Evolutionary conservation across 1,140 invertebrate species (phyloP).

Genomic region (Geopemphigus sp.): DNA sequence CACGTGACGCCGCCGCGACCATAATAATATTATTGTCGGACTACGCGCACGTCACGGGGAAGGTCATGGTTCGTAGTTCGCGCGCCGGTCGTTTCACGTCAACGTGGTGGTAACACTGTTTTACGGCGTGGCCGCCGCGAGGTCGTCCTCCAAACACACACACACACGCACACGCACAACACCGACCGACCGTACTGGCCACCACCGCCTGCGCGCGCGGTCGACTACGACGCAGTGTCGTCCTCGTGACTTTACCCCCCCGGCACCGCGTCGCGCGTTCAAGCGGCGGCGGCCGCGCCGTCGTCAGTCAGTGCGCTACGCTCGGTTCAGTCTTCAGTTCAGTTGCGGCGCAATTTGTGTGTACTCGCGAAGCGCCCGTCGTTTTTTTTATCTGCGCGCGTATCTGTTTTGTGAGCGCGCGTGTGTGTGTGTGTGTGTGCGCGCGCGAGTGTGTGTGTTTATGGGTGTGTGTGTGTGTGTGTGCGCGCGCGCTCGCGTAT

Average conservation of each 20-base stretch:
- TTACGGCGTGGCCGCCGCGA: background rate
- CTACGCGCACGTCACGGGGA: constrained; percentile 3
- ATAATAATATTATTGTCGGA: constrained; percentile 25
- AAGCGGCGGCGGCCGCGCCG: background rate
- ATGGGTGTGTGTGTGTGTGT: no score
- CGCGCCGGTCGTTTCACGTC: background rate
- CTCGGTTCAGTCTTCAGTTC: constrained; percentile 17
- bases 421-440: background rate
- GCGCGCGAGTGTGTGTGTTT: background rate
- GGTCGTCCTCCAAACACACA: constrained; percentile 32
- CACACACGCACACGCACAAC: no score
- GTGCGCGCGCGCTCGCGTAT: no score
- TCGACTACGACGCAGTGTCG: constrained; percentile 20
- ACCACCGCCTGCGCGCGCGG: background rate
- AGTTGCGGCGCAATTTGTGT: constrained; percentile 45
- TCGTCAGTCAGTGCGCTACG: background rate
- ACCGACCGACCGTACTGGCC: background rate
- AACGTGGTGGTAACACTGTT: constrained; percentile 1
- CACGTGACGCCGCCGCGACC: background rate
- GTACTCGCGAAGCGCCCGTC: constrained; percentile 2
- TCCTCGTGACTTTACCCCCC: constrained; percentile 46
- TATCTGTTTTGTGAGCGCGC: background rate
- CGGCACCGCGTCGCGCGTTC: background rate
- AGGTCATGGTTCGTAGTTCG: constrained; percentile 31
- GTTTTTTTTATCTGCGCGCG: background rate